Evolutionary conservation across 2,797 vertebrate species (phyloP).

Genomic region (Triplophysa yarkandensis): DNA sequence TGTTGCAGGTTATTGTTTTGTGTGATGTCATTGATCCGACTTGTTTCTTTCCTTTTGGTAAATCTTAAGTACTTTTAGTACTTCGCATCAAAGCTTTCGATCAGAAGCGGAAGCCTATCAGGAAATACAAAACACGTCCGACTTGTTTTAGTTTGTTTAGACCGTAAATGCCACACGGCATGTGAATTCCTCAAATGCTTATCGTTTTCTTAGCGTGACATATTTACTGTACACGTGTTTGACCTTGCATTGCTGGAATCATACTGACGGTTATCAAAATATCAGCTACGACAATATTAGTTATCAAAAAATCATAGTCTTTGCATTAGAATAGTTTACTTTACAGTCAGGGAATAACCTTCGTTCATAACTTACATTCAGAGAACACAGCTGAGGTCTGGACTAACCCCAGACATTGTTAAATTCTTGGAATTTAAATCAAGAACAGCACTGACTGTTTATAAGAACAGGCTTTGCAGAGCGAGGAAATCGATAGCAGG

Average conservation of each 20-base stretch:
- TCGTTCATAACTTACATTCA: conserved; percentile 18
- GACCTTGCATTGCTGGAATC: background rate
- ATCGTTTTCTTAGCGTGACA: conserved; percentile 39
- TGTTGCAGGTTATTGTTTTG: too few species aligned
- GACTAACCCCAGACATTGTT: conserved; percentile 17
- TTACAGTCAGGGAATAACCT: background rate
- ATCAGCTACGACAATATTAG: background rate
- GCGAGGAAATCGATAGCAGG: conserved; percentile 43
- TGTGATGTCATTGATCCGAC: too few species aligned
- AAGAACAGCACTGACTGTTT: conserved; percentile 29
- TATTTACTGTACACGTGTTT: conserved; percentile 5
- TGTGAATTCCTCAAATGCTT: conserved; percentile 50
- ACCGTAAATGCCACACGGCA: conserved; percentile 5
- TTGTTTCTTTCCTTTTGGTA: too few species aligned
- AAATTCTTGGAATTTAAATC: conserved; percentile 41
- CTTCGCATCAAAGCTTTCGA: background rate
- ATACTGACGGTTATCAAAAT: conserved; percentile 17
- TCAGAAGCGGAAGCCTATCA: background rate
- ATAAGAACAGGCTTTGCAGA: conserved; percentile 38
- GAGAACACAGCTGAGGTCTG: conserved; percentile 26
- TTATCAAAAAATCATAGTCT: background rate
- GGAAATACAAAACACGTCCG: conserved; percentile 45
- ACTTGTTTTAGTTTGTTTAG: conserved; percentile 29
- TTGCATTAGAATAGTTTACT: background rate
- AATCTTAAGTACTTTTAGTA: too few species aligned